Evolutionary conservation across 2,113 vertebrate genomes (phyloP).

Genomic region (Vulpes vulpes): DNA sequence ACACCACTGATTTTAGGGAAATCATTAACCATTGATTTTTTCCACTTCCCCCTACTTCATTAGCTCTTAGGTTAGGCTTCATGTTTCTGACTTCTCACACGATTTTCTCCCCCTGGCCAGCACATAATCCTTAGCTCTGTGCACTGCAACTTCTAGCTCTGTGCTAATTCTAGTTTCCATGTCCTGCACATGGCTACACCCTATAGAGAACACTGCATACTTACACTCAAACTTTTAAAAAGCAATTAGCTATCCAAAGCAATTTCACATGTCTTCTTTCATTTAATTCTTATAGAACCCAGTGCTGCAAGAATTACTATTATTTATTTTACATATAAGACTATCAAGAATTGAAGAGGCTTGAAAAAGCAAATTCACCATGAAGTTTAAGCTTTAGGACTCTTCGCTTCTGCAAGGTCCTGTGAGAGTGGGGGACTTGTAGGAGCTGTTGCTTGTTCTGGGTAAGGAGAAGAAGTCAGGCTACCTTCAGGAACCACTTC

Average conservation of each 20-base stretch:
- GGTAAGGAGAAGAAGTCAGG: not conserved
- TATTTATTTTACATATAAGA: not conserved
- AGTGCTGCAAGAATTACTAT: not conserved
- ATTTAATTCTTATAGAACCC: not conserved
- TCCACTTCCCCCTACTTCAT: not conserved
- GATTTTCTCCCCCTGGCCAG: not conserved
- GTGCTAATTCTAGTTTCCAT: not conserved
- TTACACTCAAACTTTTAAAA: not conserved
- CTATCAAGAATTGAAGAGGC: not conserved
- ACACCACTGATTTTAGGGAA: not conserved
- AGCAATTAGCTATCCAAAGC: not conserved
- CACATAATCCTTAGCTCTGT: not conserved
- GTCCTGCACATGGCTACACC: not conserved
- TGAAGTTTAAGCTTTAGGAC: not conserved
- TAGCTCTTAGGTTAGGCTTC: not conserved
- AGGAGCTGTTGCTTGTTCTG: fast-evolving
- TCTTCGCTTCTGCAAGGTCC: not conserved
- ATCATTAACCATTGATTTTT: not conserved
- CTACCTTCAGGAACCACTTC: not conserved
- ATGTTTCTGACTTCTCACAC: not conserved
- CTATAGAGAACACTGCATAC: not conserved
- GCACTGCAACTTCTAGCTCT: not conserved
- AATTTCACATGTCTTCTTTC: not conserved
- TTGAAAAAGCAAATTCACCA: not conserved
- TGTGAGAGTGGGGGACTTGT: fast-evolving